These are phyloP conservation scores for Mormyrus lacerda DNA, from an alignment of 2,113 vertebrate genomes.

Conservation along the genomic window DNA sequence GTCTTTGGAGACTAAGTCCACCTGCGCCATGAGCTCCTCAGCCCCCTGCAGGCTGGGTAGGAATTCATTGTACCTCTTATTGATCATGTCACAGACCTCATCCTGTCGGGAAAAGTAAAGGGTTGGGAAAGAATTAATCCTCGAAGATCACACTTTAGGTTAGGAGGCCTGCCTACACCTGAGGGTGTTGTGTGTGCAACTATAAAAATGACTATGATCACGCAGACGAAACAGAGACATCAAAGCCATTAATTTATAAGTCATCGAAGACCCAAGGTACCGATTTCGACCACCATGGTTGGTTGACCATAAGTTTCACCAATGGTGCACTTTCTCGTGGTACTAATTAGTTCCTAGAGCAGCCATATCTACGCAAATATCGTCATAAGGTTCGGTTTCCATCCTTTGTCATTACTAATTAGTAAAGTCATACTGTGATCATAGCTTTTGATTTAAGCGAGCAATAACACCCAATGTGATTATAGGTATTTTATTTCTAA, in stretches of 20 bases:
- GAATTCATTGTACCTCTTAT: conserved; percentile 81
- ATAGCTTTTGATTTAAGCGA: background rate
- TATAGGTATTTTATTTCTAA: background rate
- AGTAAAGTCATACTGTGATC: background rate
- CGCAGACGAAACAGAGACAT: background rate
- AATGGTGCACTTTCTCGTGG: background rate
- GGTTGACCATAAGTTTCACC: background rate
- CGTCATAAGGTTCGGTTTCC: background rate
- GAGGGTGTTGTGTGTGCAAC: background rate
- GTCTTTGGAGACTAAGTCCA: conserved; percentile 64
- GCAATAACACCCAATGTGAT: background rate
- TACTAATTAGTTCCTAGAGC: background rate
- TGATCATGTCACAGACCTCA: conserved; percentile 80
- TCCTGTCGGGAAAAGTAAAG: conserved; percentile 53
- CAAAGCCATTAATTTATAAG: background rate
- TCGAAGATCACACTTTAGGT: background rate
- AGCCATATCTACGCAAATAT: background rate
- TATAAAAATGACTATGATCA: background rate
- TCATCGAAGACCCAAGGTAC: background rate
- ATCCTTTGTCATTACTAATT: background rate
- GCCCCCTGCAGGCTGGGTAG: conserved; percentile 76
- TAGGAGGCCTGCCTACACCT: background rate
- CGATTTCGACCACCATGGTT: background rate
- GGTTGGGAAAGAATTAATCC: background rate
- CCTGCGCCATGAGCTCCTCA: conserved; percentile 69